These are phyloP conservation scores for Desoria tigrina DNA, from an alignment of 2,888 invertebrate genomes.

Conservation along the genomic window DNA sequence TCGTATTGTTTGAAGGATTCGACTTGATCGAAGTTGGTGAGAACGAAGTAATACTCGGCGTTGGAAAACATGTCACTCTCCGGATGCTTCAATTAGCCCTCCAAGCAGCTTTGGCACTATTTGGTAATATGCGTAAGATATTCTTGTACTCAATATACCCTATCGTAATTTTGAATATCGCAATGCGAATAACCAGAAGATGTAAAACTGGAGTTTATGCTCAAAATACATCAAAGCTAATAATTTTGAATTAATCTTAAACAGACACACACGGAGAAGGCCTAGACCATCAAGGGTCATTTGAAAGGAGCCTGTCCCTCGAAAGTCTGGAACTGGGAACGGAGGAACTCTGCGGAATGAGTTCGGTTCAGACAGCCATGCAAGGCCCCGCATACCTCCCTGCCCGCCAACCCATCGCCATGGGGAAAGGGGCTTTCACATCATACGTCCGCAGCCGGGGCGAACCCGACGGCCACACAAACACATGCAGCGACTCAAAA, in stretches of 20 bases:
- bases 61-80: slow-evolving; percentile 86
- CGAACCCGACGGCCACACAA: slow-evolving; percentile 84
- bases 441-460: slow-evolving; percentile 86
- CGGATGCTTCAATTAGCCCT: slow-evolving; percentile 88
- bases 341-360: slow-evolving; percentile 57
- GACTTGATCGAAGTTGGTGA: slow-evolving; percentile 94
- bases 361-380: slow-evolving; percentile 54
- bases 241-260: too few relatives aligned
- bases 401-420: slow-evolving; percentile 57
- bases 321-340: slow-evolving; percentile 78
- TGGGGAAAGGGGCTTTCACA: slow-evolving; percentile 78
- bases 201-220: too few relatives aligned
- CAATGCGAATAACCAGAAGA: too few relatives aligned
- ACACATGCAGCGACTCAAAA: slow-evolving; percentile 40
- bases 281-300: slow-evolving; percentile 7
- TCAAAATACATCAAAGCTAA: not conserved
- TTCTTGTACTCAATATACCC: too few relatives aligned
- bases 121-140: slow-evolving; percentile 72
- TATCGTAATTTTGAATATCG: not conserved
- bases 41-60: slow-evolving; percentile 85
- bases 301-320: slow-evolving; percentile 61
- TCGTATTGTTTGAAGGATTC: slow-evolving; percentile 65
- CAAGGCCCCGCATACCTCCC: slow-evolving; percentile 57
- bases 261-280: not conserved
- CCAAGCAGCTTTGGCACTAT: slow-evolving; percentile 85